Evolutionary conservation across 2,797 vertebrate species (phyloP).

Genomic region (Morus bassanus): DNA sequence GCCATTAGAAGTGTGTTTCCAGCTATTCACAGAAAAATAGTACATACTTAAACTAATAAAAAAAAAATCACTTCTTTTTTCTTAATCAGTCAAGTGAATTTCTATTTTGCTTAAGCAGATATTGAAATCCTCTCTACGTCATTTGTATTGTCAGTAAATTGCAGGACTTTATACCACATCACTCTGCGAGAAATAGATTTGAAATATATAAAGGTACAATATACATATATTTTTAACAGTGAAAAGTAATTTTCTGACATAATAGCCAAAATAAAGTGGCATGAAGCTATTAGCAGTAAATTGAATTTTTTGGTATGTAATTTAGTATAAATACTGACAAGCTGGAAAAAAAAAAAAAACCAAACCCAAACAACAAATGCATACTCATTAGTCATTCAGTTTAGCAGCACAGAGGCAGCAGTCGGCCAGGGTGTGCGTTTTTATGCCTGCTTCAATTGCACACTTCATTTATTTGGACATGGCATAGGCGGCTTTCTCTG

Average conservation of each 20-base stretch:
- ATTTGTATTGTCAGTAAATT: constrained; percentile 52
- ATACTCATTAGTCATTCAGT: constrained; percentile 68
- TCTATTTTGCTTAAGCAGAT: constrained; percentile 16
- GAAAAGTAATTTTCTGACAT: constrained; percentile 67
- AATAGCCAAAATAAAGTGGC: constrained; percentile 68
- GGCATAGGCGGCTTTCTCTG: constrained; percentile 72
- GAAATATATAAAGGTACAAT: constrained; percentile 48
- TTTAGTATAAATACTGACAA: constrained; percentile 74
- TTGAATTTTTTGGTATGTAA: constrained; percentile 72
- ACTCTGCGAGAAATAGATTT: constrained; percentile 54
- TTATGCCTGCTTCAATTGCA: constrained; percentile 78
- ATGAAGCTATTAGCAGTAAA: constrained; percentile 71
- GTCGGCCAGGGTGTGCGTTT: constrained; percentile 71
- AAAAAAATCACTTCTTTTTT: neutral
- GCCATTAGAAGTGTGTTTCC: constrained; percentile 6
- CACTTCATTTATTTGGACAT: constrained; percentile 76
- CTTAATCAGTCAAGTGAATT: neutral
- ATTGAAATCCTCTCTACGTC: neutral
- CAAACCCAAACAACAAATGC: neutral
- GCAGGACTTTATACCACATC: constrained; percentile 17
- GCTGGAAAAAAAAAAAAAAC: neutral
- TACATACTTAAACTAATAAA: neutral
- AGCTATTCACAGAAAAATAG: neutral
- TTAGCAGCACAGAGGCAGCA: constrained; percentile 66
- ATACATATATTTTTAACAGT: constrained; percentile 50